Evolutionary conservation across 1,140 invertebrate genomes (phyloP).

Genomic region (Pentalonia nigronervosa): DNA sequence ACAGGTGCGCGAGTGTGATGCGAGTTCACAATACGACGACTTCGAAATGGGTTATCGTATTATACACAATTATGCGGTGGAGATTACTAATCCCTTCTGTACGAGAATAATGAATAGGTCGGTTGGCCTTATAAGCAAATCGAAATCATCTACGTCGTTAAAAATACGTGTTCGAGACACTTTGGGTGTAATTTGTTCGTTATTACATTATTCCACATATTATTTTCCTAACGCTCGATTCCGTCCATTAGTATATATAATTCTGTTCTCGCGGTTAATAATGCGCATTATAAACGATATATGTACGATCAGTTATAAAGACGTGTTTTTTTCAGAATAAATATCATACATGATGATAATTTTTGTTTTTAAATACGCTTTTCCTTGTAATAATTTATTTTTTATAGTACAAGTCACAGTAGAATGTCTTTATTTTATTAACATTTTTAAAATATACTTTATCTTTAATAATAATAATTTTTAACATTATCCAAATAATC

Average conservation of each 20-base stretch:
- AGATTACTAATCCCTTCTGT: neutral
- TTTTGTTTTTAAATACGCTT: neutral
- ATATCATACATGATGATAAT: neutral
- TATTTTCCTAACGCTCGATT: neutral
- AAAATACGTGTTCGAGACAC: constrained; percentile 9
- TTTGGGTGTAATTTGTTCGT: neutral
- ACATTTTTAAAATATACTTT: neutral
- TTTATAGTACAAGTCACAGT: neutral
- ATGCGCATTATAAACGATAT: neutral
- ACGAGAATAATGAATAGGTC: neutral
- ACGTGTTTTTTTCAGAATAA: neutral
- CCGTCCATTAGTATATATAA: neutral
- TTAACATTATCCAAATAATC: neutral
- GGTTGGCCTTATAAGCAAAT: neutral
- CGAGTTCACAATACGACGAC: neutral
- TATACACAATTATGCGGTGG: neutral
- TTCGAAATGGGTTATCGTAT: neutral
- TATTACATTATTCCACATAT: neutral
- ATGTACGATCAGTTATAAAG: neutral
- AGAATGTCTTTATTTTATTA: neutral
- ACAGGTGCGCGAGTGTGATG: neutral
- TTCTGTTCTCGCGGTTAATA: neutral
- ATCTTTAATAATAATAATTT: neutral
- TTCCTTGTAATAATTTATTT: neutral
- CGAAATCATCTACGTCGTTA: neutral